Conservation (phyloP, 2,797 vertebrate species). For the Oryzias sinensis region DNA sequence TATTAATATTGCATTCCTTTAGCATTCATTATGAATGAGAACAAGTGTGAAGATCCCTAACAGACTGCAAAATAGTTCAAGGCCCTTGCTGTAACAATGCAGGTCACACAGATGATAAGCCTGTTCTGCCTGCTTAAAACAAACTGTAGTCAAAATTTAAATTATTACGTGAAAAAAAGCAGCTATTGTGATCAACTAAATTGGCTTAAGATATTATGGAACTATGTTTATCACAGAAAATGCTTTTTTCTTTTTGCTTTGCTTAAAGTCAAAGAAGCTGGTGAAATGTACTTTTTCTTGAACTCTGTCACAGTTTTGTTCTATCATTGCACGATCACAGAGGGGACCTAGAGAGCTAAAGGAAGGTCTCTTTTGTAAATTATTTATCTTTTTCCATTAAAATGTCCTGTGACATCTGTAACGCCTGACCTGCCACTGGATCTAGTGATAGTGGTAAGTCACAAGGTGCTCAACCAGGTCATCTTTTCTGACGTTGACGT, state of each 20-base stretch:
- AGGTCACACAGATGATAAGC: conserved; percentile 65
- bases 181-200: neutral
- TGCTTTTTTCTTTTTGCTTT: conserved; percentile 15
- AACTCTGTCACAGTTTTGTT: conserved; percentile 33
- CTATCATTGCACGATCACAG: conserved; percentile 20
- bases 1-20: conserved; percentile 79
- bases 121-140: conserved; percentile 29
- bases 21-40: conserved; percentile 81
- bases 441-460: conserved; percentile 50
- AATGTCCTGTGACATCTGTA: conserved; percentile 76
- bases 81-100: conserved; percentile 61
- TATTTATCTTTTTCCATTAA: conserved; percentile 76
- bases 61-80: conserved; percentile 67
- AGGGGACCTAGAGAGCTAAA: conserved; percentile 32
- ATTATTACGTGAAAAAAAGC: neutral
- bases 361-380: conserved; percentile 64
- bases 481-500: conserved; percentile 30
- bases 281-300: conserved; percentile 12
- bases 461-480: conserved; percentile 58
- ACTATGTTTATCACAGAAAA: conserved; percentile 1
- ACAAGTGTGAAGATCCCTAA: conserved; percentile 77
- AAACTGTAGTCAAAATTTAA: conserved; percentile 31
- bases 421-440: conserved; percentile 61
- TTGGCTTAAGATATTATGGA: neutral
- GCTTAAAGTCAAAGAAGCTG: conserved; percentile 34